These are phyloP conservation scores for Gnathonemus echidnorhynchus DNA, from an alignment of 2,113 vertebrate genomes.

Conservation along the genomic window DNA sequence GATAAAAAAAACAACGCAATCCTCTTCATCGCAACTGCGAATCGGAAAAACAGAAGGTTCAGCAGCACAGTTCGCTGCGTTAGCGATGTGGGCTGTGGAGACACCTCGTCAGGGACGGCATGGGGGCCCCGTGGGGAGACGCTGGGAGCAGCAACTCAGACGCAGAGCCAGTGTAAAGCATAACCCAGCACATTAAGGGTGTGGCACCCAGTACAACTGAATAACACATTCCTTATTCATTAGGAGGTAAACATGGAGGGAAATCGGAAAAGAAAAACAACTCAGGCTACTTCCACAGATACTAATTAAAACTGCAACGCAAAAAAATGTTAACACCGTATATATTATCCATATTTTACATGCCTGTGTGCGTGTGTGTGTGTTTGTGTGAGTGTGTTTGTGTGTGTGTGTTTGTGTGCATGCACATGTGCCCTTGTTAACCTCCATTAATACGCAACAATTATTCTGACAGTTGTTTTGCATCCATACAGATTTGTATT, in stretches of 20 bases:
- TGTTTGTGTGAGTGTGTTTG: too few species aligned
- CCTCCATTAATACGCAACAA: neutral
- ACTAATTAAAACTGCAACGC: neutral
- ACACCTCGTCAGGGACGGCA: neutral
- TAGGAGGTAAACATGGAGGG: neutral
- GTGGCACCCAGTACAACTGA: neutral
- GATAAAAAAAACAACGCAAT: neutral
- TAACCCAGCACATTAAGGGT: neutral
- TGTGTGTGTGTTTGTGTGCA: neutral
- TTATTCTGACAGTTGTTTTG: neutral
- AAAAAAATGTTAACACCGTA: neutral
- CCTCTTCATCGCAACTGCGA: neutral
- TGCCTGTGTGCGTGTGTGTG: neutral
- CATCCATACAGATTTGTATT: neutral
- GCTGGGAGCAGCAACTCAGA: neutral
- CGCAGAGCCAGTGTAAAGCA: neutral
- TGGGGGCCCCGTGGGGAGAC: neutral
- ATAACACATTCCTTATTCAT: neutral
- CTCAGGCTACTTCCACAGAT: neutral
- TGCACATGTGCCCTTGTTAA: neutral
- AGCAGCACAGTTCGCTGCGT: neutral
- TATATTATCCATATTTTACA: neutral
- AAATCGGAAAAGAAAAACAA: neutral
- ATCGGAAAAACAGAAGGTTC: neutral
- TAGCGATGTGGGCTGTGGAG: neutral